These are phyloP conservation scores for Thamnaconus septentrionalis DNA, from an alignment of 2,113 vertebrate genomes.

Conservation along the genomic window DNA sequence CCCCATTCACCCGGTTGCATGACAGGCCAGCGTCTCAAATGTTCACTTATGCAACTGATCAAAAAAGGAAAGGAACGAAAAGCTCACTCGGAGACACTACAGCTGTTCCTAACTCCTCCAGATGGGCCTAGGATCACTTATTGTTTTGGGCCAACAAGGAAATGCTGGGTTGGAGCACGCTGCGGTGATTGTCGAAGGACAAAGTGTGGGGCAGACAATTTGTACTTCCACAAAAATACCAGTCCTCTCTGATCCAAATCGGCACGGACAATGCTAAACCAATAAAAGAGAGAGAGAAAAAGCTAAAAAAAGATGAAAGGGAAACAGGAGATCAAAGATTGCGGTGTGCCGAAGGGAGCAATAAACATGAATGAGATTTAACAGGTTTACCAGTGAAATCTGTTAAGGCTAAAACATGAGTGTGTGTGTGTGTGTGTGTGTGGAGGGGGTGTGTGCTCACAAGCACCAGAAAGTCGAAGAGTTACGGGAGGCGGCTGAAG, in stretches of 20 bases:
- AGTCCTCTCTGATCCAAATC: constrained; percentile 18
- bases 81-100: constrained; percentile 27
- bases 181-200: constrained; percentile 15
- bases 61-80: constrained; percentile 27
- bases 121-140: constrained; percentile 31
- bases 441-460: constrained; percentile 11
- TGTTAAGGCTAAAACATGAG: constrained; percentile 17
- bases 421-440: constrained; percentile 7
- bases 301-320: background rate
- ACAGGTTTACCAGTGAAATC: constrained; percentile 32
- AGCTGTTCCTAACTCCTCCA: constrained; percentile 28
- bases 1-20: constrained; percentile 40
- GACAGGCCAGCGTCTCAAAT: constrained; percentile 41
- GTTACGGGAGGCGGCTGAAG: constrained; percentile 40
- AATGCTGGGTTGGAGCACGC: constrained; percentile 6
- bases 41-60: constrained; percentile 48
- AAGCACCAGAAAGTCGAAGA: constrained; percentile 45
- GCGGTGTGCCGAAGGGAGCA: background rate
- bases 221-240: constrained; percentile 13
- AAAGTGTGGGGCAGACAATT: constrained; percentile 12
- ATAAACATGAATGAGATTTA: constrained; percentile 21
- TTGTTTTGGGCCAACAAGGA: constrained; percentile 34
- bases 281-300: constrained; percentile 19
- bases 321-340: constrained; percentile 15
- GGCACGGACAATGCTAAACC: constrained; percentile 1